Percentiles rank a stretch among this genome's conserved stretches.
phyloP scores from a whole-genome alignment of 1,140 invertebrate species.

The Catajapyx aquilonaris region DNA sequence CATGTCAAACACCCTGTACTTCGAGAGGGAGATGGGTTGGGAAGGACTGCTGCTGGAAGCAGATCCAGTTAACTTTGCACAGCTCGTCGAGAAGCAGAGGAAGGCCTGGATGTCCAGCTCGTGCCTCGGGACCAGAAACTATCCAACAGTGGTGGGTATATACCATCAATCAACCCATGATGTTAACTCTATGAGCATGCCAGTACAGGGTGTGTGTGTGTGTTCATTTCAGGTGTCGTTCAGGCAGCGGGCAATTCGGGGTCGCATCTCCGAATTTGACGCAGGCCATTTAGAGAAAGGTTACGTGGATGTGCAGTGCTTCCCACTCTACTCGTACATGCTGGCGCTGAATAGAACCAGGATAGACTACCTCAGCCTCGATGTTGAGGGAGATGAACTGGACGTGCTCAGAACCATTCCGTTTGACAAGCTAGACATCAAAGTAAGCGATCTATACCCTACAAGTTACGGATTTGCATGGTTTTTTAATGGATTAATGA shows the following conservation, averaged over 20 bases:
- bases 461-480: conserved; percentile 25
- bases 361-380: too few species aligned
- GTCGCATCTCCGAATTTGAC: conserved; percentile 16
- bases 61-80: conserved; percentile 26
- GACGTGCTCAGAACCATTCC: too few species aligned
- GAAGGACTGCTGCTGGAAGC: too few species aligned
- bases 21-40: conserved; percentile 23
- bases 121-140: conserved; percentile 23
- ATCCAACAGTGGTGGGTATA: too few species aligned
- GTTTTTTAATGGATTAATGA: conserved; percentile 24
- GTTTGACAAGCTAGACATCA: too few species aligned
- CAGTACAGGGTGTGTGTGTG: conserved; percentile 10
- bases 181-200: too few species aligned
- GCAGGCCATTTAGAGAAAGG: conserved; percentile 9
- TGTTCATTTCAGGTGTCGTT: conserved; percentile 17
- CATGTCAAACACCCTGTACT: conserved; percentile 25
- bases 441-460: too few species aligned
- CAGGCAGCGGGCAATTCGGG: conserved; percentile 19
- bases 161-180: too few species aligned
- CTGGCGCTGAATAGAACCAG: too few species aligned
- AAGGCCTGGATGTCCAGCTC: conserved; percentile 21
- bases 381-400: conserved; percentile 29
- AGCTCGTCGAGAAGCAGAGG: conserved; percentile 22
- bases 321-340: too few species aligned
- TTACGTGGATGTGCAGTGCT: conserved; percentile 24